Conservation (phyloP, 2,113 vertebrate species). For the Tachysurus fulvidraco region DNA sequence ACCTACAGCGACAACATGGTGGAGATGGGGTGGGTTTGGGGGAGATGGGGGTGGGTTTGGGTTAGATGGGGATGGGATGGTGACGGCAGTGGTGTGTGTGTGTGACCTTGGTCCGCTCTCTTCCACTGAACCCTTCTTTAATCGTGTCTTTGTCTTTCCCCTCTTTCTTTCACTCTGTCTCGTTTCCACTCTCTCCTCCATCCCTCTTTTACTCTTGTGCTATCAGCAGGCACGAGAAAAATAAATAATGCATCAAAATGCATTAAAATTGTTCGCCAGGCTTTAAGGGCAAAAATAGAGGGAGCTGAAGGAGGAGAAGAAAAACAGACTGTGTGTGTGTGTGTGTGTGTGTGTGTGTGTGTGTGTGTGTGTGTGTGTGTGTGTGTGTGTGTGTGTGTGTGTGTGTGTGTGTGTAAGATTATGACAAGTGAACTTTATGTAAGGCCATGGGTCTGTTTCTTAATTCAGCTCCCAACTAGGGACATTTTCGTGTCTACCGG, state of each 20-base stretch:
- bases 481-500: constrained; percentile 13
- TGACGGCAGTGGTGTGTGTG: not conserved
- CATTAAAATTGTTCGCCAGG: constrained; percentile 76
- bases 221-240: constrained; percentile 70
- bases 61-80: not conserved
- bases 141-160: constrained; percentile 28
- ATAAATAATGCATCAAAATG: constrained; percentile 76
- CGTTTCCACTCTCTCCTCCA: constrained; percentile 30
- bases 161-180: constrained; percentile 48
- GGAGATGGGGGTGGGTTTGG: not conserved
- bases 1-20: constrained; percentile 47
- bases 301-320: constrained; percentile 20
- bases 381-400: not conserved
- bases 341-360: constrained; percentile 8
- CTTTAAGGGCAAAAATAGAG: constrained; percentile 67
- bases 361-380: constrained; percentile 14
- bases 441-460: constrained; percentile 24
- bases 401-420: constrained; percentile 22
- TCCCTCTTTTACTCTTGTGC: constrained; percentile 57
- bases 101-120: constrained; percentile 69
- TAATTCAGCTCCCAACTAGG: constrained; percentile 2
- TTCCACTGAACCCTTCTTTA: constrained; percentile 61
- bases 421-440: constrained; percentile 62
- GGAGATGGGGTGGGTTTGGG: not conserved
- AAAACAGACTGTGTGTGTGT: not conserved